phyloP scores from a whole-genome alignment of 2,888 invertebrate genomes.

The Clostera curtula region DNA sequence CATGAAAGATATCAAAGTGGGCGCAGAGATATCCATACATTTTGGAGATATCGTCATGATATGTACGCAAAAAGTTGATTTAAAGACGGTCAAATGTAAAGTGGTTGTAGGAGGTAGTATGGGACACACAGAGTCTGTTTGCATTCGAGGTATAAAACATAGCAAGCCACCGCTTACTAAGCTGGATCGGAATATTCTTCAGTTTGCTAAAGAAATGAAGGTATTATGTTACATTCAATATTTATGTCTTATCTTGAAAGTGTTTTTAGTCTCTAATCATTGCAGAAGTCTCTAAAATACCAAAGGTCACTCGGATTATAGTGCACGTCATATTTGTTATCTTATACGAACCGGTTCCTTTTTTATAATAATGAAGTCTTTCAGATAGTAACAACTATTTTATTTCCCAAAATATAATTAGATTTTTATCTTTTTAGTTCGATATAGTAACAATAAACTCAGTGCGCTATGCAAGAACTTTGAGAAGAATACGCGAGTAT shows the following conservation, averaged over 20 bases:
- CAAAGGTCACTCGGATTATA: too few species aligned
- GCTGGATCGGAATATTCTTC: conserved; percentile 33
- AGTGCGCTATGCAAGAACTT: conserved; percentile 22
- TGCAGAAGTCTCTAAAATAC: too few species aligned
- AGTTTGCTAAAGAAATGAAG: conserved; percentile 36
- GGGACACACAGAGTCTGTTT: conserved; percentile 25
- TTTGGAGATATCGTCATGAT: conserved; percentile 31
- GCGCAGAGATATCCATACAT: conserved; percentile 32
- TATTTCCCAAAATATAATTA: too few species aligned
- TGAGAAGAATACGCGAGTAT: conserved; percentile 23
- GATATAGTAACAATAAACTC: conserved; percentile 35
- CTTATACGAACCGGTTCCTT: too few species aligned
- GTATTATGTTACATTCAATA: too few species aligned
- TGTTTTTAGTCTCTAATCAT: too few species aligned
- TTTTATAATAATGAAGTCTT: too few species aligned
- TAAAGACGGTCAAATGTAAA: conserved; percentile 29
- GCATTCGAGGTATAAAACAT: conserved; percentile 30
- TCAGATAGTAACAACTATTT: too few species aligned
- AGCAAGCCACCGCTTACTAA: conserved; percentile 28
- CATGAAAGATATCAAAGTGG: conserved; percentile 22
- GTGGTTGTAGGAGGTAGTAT: conserved; percentile 28
- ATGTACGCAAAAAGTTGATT: conserved; percentile 26
- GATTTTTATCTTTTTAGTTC: conserved; percentile 24
- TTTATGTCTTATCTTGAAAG: too few species aligned
- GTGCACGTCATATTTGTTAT: too few species aligned